Conservation (phyloP, 2,888 invertebrate species). For the Macrosoma leucophasiata region DNA sequence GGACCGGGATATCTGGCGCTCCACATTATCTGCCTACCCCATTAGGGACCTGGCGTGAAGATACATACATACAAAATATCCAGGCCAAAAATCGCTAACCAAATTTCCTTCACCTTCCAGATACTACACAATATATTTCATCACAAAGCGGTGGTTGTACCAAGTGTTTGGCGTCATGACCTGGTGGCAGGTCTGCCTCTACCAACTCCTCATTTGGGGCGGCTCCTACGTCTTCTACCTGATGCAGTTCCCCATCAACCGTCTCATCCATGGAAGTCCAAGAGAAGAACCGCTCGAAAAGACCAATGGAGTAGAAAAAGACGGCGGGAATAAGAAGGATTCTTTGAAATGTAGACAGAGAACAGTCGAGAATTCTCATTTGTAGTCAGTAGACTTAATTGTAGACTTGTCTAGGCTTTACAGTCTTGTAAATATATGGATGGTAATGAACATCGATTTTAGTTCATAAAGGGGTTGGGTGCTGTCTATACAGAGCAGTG, state of each 20-base stretch:
- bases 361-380: too few relatives aligned
- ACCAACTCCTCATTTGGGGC: slow-evolving; percentile 51
- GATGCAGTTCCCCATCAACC: slow-evolving; percentile 55
- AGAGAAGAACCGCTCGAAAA: slow-evolving; percentile 7
- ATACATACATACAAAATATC: too few relatives aligned
- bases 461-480: too few relatives aligned
- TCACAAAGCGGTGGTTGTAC: slow-evolving; percentile 67
- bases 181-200: slow-evolving; percentile 66
- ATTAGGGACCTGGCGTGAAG: too few relatives aligned
- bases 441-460: too few relatives aligned
- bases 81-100: slow-evolving; percentile 2
- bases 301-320: not conserved
- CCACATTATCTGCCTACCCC: too few relatives aligned
- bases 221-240: slow-evolving; percentile 50
- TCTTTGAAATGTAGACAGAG: too few relatives aligned
- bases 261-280: slow-evolving; percentile 43
- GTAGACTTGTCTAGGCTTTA: too few relatives aligned
- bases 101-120: slow-evolving; percentile 30
- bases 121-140: slow-evolving; percentile 62
- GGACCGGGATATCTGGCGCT: too few relatives aligned
- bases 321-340: not conserved
- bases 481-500: too few relatives aligned
- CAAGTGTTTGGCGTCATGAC: slow-evolving; percentile 67
- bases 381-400: too few relatives aligned
- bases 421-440: too few relatives aligned